These are phyloP conservation scores for Sebastes flavidus DNA, from an alignment of 2,797 vertebrate species.

Conservation along the genomic window DNA sequence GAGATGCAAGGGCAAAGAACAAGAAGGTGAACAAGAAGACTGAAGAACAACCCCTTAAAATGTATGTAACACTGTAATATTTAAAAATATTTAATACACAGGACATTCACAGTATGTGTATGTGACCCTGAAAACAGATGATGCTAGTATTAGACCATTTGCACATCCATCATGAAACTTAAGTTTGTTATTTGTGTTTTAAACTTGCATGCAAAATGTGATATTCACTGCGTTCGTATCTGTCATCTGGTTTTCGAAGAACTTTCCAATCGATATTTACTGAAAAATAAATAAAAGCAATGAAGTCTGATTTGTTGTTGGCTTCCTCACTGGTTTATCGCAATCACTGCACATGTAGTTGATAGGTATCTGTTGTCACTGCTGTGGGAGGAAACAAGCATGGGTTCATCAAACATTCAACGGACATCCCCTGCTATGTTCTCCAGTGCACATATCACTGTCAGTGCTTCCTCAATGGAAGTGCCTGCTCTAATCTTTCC, in stretches of 20 bases:
- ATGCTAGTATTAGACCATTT: background rate
- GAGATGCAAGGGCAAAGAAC: slow-evolving; percentile 33
- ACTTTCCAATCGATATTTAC: background rate
- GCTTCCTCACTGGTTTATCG: background rate
- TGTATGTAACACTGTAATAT: background rate
- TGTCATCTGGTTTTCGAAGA: background rate
- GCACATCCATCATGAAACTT: background rate
- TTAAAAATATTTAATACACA: background rate
- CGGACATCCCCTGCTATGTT: slow-evolving; percentile 2
- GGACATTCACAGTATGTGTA: background rate
- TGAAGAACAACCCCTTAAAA: slow-evolving; percentile 9
- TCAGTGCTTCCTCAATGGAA: background rate
- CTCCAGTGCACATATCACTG: slow-evolving; percentile 5
- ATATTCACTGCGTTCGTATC: background rate
- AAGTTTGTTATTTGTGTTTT: background rate
- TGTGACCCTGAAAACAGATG: background rate
- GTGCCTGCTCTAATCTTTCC: background rate
- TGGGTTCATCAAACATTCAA: slow-evolving; percentile 50
- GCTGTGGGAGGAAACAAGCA: slow-evolving; percentile 16
- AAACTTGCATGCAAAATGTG: background rate
- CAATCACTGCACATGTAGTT: background rate
- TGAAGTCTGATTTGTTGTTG: background rate
- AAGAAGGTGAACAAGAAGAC: slow-evolving; percentile 13
- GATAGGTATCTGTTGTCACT: slow-evolving; percentile 16
- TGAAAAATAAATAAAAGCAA: slow-evolving; percentile 31